Evolutionary conservation across 2,888 invertebrate species (phyloP).

Genomic region (Periphyllus acericola): DNA sequence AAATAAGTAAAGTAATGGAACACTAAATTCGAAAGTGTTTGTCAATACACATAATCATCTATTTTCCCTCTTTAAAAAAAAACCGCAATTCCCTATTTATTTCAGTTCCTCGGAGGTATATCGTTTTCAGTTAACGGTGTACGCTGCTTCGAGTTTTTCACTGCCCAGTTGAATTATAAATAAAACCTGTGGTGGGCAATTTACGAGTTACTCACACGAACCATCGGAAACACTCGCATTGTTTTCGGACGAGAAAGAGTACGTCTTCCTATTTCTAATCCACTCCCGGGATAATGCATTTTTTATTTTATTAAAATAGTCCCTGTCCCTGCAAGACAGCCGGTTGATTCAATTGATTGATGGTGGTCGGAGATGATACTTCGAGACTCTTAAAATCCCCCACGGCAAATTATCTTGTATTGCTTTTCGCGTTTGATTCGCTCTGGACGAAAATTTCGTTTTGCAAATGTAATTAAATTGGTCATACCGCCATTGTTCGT

Average conservation of each 20-base stretch:
- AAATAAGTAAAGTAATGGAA: not conserved
- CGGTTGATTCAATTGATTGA: not conserved
- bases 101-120: not conserved
- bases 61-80: not conserved
- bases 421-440: not conserved
- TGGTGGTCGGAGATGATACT: not conserved
- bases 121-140: not conserved
- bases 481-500: not conserved
- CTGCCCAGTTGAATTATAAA: not conserved
- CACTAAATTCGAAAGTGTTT: not conserved
- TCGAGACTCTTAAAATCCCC: not conserved
- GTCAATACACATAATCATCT: not conserved
- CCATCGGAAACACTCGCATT: conserved; percentile 8
- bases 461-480: not conserved
- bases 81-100: not conserved
- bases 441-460: not conserved
- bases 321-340: not conserved
- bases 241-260: conserved; percentile 10
- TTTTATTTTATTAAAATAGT: not conserved
- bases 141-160: not conserved
- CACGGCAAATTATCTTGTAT: not conserved
- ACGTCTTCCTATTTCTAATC: not conserved
- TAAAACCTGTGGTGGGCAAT: not conserved
- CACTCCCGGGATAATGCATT: not conserved
- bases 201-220: not conserved